Base-by-base conservation (phyloP, 1,140 invertebrate genomes). In the Drosophila sturtevanti region DNA sequence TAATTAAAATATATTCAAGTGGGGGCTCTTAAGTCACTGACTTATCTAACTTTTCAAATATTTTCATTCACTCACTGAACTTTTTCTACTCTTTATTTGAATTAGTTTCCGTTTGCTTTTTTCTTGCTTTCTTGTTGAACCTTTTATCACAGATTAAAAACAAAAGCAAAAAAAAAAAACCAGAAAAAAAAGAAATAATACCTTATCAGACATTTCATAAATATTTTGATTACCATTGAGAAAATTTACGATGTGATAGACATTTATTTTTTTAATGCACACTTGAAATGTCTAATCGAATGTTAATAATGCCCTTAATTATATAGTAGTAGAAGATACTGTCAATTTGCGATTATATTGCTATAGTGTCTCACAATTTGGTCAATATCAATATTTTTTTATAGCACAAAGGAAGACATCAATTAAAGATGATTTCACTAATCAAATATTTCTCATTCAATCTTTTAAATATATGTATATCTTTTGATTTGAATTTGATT, bases 231-330 rank as follows among this genome's bases (percentile, higher is more conserved):
- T 48, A 16, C 41, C 41, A 48, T 21, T 48, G n/a, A 3, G 41
- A 21, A 48, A 11, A 48, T 48, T 21, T 48, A 48, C 18, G 12
- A 48, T 48, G 16, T 16, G 9, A 48, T 48, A 48, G 41, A 48
- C 41, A 48, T 48, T 48, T 48, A 48, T 48, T 48, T 48, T 48
- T 48, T 48, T 48, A 48, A 48, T 48, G 41, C 41, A 48, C 41
- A 48, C 41, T 48, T 14, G 9, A 48, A 48, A 48, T 48, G 41
- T 16, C 41, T 48, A 48, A 48, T 48, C 41, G 41, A 48, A 48
- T 48, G 16, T 48, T 48, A 48, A 48, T 48, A 48, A 48, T 48
- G 41, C 41, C 41, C 16, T 16, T 48, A 48, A 48, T 48, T 48
- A 48, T 48, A 48, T 48, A 48, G 41, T 48, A 48, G 41, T 48